Evolutionary conservation across 2,888 invertebrate species (phyloP).

Genomic region (Orthonychiurus folsomi): DNA sequence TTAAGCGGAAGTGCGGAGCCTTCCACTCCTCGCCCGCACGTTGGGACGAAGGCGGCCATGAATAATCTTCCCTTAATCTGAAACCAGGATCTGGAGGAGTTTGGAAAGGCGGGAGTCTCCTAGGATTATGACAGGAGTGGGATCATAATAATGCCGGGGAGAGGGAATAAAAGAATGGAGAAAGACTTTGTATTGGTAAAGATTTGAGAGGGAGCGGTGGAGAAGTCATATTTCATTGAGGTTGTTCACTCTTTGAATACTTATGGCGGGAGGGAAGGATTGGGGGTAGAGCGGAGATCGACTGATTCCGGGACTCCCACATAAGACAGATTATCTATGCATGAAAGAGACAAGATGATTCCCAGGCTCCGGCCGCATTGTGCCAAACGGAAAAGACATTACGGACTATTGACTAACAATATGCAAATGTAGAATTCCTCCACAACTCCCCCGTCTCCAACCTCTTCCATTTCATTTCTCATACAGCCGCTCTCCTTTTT

Average conservation of each 20-base stretch:
- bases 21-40: background rate
- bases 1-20: slow-evolving; percentile 9
- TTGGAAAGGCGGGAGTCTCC: slow-evolving; percentile 29
- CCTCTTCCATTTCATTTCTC: background rate
- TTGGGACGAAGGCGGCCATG: slow-evolving; percentile 9
- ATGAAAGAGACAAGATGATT: slow-evolving; percentile 26
- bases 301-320: slow-evolving; percentile 24
- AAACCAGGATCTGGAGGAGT: slow-evolving; percentile 18
- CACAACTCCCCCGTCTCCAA: background rate
- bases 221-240: slow-evolving; percentile 36
- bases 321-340: slow-evolving; percentile 23
- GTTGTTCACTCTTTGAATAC: slow-evolving; percentile 36
- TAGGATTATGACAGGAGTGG: slow-evolving; percentile 38
- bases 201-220: slow-evolving; percentile 32
- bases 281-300: slow-evolving; percentile 18
- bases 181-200: slow-evolving; percentile 27
- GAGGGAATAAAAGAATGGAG: slow-evolving; percentile 33
- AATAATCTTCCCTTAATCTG: slow-evolving; percentile 25
- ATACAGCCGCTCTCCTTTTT: background rate
- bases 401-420: slow-evolving; percentile 32
- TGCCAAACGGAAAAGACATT: slow-evolving; percentile 27
- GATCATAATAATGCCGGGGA: slow-evolving; percentile 27
- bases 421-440: slow-evolving; percentile 23
- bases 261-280: slow-evolving; percentile 20
- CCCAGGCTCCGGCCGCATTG: slow-evolving; percentile 20